phyloP scores from a whole-genome alignment of 2,797 vertebrate genomes.

The Gymnothorax reevesii region DNA sequence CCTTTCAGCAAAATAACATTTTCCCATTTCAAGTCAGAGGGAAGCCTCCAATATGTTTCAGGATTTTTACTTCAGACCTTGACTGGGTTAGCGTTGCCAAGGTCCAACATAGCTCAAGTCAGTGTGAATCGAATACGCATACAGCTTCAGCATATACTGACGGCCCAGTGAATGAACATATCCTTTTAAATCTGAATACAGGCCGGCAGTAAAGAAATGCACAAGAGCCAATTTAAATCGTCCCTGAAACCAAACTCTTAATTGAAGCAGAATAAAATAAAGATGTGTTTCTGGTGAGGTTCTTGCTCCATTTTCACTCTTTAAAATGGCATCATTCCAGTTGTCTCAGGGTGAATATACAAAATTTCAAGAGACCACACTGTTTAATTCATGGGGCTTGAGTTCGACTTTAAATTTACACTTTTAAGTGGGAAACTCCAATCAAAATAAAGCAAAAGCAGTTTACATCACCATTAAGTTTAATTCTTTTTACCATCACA shows the following conservation, averaged over 20 bases:
- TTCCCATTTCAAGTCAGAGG: constrained; percentile 46
- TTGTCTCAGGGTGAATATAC: background rate
- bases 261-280: background rate
- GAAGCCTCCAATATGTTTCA: background rate
- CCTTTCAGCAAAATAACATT: constrained; percentile 70
- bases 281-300: background rate
- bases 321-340: background rate
- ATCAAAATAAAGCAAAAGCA: background rate
- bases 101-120: background rate
- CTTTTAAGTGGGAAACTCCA: background rate
- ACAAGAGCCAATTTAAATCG: background rate
- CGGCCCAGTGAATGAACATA: background rate
- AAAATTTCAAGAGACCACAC: background rate
- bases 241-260: background rate
- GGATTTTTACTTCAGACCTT: background rate
- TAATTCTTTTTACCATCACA: background rate
- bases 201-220: background rate
- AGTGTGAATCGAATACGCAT: background rate
- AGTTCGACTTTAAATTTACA: background rate
- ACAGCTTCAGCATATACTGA: background rate
- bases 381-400: background rate
- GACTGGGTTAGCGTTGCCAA: background rate
- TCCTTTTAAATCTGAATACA: background rate
- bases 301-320: background rate
- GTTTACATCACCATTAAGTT: background rate